Base-by-base conservation (phyloP, 2,797 vertebrate genomes). In the Platyrinchus mystaceus region DNA sequence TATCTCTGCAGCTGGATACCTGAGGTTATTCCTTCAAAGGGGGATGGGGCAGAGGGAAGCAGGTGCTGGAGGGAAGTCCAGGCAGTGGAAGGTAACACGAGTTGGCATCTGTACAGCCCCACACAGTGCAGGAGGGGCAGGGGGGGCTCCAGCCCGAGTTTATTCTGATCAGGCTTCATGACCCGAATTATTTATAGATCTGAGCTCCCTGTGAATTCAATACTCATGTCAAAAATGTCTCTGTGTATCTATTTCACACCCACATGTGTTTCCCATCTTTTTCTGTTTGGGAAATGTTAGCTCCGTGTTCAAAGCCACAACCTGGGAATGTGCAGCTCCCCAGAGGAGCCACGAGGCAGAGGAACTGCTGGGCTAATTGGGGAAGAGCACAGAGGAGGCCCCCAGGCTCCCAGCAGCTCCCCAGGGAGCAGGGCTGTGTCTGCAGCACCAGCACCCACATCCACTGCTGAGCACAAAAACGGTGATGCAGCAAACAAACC, bases 111-210 rank as follows among this genome's bases (percentile, higher is more conserved):
- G 70, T 27, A 39, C 53, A 79, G 43, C 62, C 76, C 18, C 7
- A 27, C 71, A 37, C 6, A 7, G 34, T 5, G 41, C 15, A 5
- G 63, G 43, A 43, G 24, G 0, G 12, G 50, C 77, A 34, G 73
- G n/a, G 36, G 24, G 66, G 70, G 69, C 55, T 93, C 26, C 15
- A 66, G 90, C 87, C 44, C 3, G 39, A 88, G 90, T 87, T 96
- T 96, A 93, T 95, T 96, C 96, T 86, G 77, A 89, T 91, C 88
- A 78, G n/a, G 71, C 89, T 93, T 94, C 94, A 82, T 91, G 96
- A 96, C 96, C 96, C 34, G 0, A 80, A 84, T 96, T 97, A 96
- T 96, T 96, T 96, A 93, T 88, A 96, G 97, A 96, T 58, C 90
- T 77, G 76, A 96, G 91, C 52, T 84, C 93, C 91, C 89, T 67